Evolutionary conservation across 2,888 invertebrate genomes (phyloP), one percentile per base, ranked within the genome.

Genomic region (Pachliopta kotzebuea): DNA sequence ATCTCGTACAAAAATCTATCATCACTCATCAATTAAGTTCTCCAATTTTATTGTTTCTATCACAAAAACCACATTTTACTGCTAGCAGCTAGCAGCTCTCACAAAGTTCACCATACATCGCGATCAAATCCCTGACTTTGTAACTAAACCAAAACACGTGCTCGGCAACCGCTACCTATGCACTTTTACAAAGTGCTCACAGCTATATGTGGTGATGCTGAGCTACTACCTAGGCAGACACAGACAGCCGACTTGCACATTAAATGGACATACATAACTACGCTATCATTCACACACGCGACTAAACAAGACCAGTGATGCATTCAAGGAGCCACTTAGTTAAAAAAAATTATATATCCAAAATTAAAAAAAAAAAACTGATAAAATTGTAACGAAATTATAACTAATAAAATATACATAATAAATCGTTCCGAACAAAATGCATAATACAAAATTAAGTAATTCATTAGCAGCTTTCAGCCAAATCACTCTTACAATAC

Each of bases 31-130:
- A 76, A 83, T 80, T 83, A 81, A 84, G 79, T 82, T 81, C 76
- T 85, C 37, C 89, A 89, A 90, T 90, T 90, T 85, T 83, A 90
- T 90, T 90, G 88, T 88, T 83, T 79, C 82, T 90, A 90, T 90
- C 90, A 91, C 90, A 90, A 86, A 85, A 45, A 86, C 83, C 79
- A 83, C 86, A 85, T 90, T 90, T 84, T 88, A 86, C 85, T 89
- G 90, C 90, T 84, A 90, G 90, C 83, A 82, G 72, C 90, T 90
- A 86, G 90, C 90, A 90, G 84, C 74, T 82, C 76, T 85, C 87
- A 86, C 85, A 85, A 76, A 75, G 72, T 81, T 79, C 78, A 72
- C 70, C 78, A 76, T 76, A 71, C 73, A 74, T 77, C 73, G 83
- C 82, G 79, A 85, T 80, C 78, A 78, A 79, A 81, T 83, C 77